These are phyloP conservation scores for Manduca sexta DNA, from an alignment of 1,140 invertebrate species.

Conservation along the genomic window DNA sequence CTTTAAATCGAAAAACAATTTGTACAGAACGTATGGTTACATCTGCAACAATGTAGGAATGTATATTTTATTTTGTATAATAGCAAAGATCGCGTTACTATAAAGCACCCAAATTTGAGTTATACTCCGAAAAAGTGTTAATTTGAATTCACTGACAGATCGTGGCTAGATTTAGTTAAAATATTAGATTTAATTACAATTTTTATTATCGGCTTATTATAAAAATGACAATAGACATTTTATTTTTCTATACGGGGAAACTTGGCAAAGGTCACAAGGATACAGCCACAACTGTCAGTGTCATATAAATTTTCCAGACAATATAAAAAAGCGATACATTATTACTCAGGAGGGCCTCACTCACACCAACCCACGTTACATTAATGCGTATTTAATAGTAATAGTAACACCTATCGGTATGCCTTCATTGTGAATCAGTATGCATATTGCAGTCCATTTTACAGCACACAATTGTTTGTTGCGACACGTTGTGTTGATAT, in stretches of 20 bases:
- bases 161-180: neutral
- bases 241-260: slow-evolving; percentile 26
- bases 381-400: slow-evolving; percentile 52
- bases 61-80: slow-evolving; percentile 35
- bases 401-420: slow-evolving; percentile 55
- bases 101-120: slow-evolving; percentile 49
- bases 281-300: slow-evolving; percentile 17
- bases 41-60: slow-evolving; percentile 44
- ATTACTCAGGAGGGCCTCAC: slow-evolving; percentile 46
- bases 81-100: slow-evolving; percentile 26
- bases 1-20: slow-evolving; percentile 13
- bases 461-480: slow-evolving; percentile 31
- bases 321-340: slow-evolving; percentile 56
- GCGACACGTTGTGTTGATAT: slow-evolving; percentile 22
- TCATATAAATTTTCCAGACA: slow-evolving; percentile 32
- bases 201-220: no score
- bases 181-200: neutral
- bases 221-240: slow-evolving; percentile 10
- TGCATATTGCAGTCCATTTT: slow-evolving; percentile 53
- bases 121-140: slow-evolving; percentile 10
- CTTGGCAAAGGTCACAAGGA: neutral
- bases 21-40: slow-evolving; percentile 17
- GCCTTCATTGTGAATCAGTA: no score
- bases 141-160: slow-evolving; percentile 11
- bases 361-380: slow-evolving; percentile 55